Percentiles rank a stretch among this genome's conserved stretches.
phyloP scores from a whole-genome alignment of 2,797 vertebrate genomes.

The Austrolebias charrua region DNA sequence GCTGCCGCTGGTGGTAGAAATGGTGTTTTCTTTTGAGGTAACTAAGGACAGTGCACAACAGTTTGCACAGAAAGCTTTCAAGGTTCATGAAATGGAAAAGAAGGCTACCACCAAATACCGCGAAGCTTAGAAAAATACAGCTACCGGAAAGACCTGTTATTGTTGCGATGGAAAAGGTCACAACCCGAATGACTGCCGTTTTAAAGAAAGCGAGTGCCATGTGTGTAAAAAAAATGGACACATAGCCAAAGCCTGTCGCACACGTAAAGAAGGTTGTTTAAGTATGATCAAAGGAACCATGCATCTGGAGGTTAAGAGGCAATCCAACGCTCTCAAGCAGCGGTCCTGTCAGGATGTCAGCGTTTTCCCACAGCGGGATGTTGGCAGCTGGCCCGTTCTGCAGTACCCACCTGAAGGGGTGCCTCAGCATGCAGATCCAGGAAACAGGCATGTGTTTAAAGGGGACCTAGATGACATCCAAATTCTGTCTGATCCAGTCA shows the following conservation, averaged over 20 bases:
- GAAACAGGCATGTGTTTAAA: background rate
- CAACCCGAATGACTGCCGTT: too few relatives aligned
- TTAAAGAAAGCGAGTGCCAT: too few relatives aligned
- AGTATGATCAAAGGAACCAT: background rate
- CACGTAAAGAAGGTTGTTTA: background rate
- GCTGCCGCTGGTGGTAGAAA: too few relatives aligned
- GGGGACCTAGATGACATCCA: background rate
- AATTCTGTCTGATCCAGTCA: background rate
- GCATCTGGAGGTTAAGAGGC: background rate
- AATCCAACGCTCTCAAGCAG: background rate
- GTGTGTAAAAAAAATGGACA: too few relatives aligned
- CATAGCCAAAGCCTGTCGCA: background rate
- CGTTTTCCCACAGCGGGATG: background rate
- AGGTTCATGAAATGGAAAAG: too few relatives aligned
- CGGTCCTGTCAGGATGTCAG: background rate
- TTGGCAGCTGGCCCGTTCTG: background rate
- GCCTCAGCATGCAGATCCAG: background rate
- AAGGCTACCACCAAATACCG: too few relatives aligned
- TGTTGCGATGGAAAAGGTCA: too few relatives aligned
- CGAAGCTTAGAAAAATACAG: too few relatives aligned
- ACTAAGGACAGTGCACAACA: too few relatives aligned
- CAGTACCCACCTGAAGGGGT: background rate
- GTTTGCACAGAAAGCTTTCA: too few relatives aligned
- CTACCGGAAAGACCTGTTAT: too few relatives aligned
- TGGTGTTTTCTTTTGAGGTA: too few relatives aligned